Conservation (phyloP, 2,888 invertebrate genomes). For the Dryobota labecula region DNA sequence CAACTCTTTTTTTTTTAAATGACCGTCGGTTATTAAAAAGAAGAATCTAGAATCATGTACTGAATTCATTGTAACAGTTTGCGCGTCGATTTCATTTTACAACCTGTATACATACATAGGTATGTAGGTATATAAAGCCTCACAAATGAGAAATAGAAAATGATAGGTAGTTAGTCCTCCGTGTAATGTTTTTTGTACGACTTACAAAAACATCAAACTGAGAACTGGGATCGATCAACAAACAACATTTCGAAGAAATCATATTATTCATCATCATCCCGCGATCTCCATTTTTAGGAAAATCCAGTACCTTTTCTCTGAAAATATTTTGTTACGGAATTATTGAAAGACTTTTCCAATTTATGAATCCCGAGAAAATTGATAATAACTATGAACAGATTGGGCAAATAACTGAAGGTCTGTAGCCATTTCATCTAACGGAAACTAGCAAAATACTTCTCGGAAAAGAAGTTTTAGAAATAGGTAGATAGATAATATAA, state of each 20-base stretch:
- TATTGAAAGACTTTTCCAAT: slow-evolving; percentile 17
- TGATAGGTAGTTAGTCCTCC: neutral
- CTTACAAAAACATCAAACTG: neutral
- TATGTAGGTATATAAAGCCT: neutral
- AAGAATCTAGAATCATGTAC: neutral
- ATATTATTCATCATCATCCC: slow-evolving; percentile 10
- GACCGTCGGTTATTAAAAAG: neutral
- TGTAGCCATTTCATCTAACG: neutral
- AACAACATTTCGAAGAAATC: slow-evolving; percentile 4
- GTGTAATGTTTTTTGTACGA: neutral
- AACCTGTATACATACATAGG: neutral
- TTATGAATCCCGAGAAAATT: neutral
- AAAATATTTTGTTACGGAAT: slow-evolving; percentile 9
- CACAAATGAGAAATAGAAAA: slow-evolving; percentile 3
- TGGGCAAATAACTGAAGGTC: slow-evolving; percentile 1
- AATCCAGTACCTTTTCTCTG: neutral
- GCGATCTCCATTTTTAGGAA: slow-evolving; percentile 17
- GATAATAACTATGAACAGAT: neutral
- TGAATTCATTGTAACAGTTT: neutral
- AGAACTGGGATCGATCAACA: neutral
- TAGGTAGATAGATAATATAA: neutral
- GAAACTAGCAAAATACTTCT: neutral
- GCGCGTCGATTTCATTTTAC: neutral
- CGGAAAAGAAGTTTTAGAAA: neutral
- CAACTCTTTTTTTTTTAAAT: neutral